Conservation (phyloP, 2,797 vertebrate species). For the Paguma larvata region DNA sequence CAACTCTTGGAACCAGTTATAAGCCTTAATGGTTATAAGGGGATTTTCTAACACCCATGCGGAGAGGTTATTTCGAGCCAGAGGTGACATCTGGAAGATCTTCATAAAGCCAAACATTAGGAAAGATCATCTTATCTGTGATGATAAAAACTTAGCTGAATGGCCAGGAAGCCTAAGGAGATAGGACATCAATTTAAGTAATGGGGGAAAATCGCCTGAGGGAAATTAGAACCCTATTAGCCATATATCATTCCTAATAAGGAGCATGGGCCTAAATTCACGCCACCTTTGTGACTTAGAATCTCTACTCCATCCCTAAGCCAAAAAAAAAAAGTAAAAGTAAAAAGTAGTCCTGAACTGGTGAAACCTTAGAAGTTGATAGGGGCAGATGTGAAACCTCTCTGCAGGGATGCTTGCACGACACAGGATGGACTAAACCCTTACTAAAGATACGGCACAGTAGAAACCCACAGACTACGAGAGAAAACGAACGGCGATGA, state of each 20-base stretch:
- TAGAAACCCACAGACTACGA: background rate
- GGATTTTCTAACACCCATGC: background rate
- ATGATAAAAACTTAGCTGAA: background rate
- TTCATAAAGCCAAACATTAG: background rate
- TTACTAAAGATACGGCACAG: background rate
- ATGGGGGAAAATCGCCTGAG: background rate
- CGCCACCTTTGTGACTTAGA: background rate
- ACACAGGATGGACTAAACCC: background rate
- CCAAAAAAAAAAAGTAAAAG: background rate
- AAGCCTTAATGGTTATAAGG: background rate
- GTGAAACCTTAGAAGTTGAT: background rate
- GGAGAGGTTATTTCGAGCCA: background rate
- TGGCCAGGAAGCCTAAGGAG: background rate
- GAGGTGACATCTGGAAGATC: background rate
- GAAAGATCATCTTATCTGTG: background rate
- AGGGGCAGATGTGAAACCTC: constrained; percentile 9
- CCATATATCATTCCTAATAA: background rate
- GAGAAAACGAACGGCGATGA: background rate
- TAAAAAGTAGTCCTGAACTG: background rate
- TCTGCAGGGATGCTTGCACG: background rate
- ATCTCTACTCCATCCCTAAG: background rate
- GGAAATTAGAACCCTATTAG: background rate
- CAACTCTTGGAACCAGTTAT: background rate
- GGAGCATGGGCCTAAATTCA: background rate
- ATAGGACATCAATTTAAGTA: background rate